Conservation (phyloP, 2,797 vertebrate species). For the Nannoperca australis region DNA sequence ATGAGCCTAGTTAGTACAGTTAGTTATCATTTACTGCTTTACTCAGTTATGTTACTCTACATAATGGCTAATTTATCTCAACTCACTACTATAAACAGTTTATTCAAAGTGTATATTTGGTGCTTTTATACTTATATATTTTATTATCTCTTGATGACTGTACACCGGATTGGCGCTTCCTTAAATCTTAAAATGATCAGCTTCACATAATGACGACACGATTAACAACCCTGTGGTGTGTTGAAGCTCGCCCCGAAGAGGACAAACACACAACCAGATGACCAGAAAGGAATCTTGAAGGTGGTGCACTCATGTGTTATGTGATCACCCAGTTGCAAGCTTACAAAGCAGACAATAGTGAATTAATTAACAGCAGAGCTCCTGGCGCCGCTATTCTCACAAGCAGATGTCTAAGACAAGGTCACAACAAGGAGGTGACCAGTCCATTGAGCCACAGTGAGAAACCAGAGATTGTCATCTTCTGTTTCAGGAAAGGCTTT, state of each 20-base stretch:
- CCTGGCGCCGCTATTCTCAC: constrained; percentile 67
- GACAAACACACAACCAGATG: constrained; percentile 30
- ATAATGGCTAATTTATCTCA: no score
- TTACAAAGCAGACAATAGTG: constrained; percentile 76
- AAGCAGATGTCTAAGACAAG: constrained; percentile 79
- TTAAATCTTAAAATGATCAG: constrained; percentile 1
- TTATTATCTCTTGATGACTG: not conserved
- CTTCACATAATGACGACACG: not conserved
- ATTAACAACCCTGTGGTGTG: constrained; percentile 13
- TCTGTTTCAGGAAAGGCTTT: constrained; percentile 55
- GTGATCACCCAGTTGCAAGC: constrained; percentile 71
- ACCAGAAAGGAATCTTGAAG: constrained; percentile 46
- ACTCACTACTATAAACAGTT: not conserved
- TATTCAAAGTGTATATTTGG: not conserved
- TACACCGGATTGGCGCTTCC: not conserved
- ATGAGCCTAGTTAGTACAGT: not conserved
- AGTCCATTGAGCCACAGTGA: constrained; percentile 46
- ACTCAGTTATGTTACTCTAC: not conserved
- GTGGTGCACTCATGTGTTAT: constrained; percentile 55
- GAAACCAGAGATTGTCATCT: constrained; percentile 64
- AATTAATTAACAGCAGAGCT: constrained; percentile 83
- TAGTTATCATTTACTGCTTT: not conserved
- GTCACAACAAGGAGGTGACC: constrained; percentile 72
- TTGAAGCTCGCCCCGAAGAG: not conserved
- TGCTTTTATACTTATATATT: constrained; percentile 6